Conservation (phyloP, 2,888 invertebrate species). For the Steinernema scapterisci region DNA sequence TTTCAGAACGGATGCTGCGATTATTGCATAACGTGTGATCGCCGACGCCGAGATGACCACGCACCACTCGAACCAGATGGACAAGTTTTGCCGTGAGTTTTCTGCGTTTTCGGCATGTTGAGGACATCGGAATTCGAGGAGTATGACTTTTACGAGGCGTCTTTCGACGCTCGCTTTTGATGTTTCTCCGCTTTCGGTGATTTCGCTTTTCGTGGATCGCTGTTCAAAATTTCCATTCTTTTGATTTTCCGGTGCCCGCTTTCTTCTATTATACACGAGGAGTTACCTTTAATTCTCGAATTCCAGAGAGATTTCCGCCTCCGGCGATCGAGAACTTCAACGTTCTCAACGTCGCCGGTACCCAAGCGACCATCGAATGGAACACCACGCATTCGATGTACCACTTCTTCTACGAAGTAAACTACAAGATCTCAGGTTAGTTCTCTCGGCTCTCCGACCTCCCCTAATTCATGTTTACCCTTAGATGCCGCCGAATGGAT, state of each 20-base stretch:
- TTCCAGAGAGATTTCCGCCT: conserved; percentile 1
- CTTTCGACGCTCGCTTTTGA: too few relatives aligned
- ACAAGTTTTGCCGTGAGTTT: conserved; percentile 17
- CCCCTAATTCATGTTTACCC: not conserved
- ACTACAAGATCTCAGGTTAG: conserved; percentile 25
- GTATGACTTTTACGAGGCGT: too few relatives aligned
- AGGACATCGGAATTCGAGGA: too few relatives aligned
- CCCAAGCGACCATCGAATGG: not conserved
- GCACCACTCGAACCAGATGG: not conserved
- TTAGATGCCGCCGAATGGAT: conserved; percentile 9
- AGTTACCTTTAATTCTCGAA: not conserved
- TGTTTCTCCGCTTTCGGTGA: too few relatives aligned
- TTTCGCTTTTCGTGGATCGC: too few relatives aligned
- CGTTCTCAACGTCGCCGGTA: not conserved
- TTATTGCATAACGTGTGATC: too few relatives aligned
- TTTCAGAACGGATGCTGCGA: too few relatives aligned
- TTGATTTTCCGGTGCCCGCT: not conserved
- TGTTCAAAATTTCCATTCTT: not conserved
- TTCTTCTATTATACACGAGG: not conserved
- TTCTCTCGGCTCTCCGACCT: not conserved
- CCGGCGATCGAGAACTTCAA: conserved; percentile 11
- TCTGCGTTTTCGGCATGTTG: too few relatives aligned
- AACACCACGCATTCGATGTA: not conserved
- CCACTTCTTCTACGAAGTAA: conserved; percentile 12
- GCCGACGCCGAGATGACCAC: conserved; percentile 12